Evolutionary conservation across 2,113 vertebrate species (phyloP).

Genomic region (Xenotilapia leptura): DNA sequence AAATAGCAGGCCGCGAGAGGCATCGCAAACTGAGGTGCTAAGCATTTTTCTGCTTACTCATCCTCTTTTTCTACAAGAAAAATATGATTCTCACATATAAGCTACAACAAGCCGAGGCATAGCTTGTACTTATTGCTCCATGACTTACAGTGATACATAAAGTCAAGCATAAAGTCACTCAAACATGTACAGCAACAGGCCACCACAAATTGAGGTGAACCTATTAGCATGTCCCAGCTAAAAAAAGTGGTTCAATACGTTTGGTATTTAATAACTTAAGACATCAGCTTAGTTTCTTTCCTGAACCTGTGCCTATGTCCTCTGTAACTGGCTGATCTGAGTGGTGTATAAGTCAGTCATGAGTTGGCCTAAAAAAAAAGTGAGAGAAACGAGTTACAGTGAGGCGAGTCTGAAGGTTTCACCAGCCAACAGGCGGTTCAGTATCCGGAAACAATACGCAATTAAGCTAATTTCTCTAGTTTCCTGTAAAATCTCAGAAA

Average conservation of each 20-base stretch:
- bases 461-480: not conserved
- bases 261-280: not conserved
- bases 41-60: conserved; percentile 31
- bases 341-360: not conserved
- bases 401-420: not conserved
- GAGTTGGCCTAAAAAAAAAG: not conserved
- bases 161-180: not conserved
- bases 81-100: not conserved
- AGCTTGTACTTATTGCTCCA: not conserved
- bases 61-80: not conserved
- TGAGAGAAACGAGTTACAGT: not conserved
- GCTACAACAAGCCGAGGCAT: not conserved
- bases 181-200: not conserved
- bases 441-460: not conserved
- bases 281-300: not conserved
- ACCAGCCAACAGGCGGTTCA: not conserved
- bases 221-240: not conserved
- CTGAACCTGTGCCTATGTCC: not conserved
- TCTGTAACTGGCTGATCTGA: not conserved
- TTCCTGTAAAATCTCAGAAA: not conserved
- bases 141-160: not conserved
- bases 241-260: not conserved
- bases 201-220: not conserved
- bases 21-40: conserved; percentile 8
- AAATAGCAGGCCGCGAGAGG: conserved; percentile 23